A percentile compares a stretch with the other conserved stretches of the same genome.
Evolutionary conservation across 2,797 vertebrate species (phyloP).

Genomic region (Gastrophryne carolinensis): DNA sequence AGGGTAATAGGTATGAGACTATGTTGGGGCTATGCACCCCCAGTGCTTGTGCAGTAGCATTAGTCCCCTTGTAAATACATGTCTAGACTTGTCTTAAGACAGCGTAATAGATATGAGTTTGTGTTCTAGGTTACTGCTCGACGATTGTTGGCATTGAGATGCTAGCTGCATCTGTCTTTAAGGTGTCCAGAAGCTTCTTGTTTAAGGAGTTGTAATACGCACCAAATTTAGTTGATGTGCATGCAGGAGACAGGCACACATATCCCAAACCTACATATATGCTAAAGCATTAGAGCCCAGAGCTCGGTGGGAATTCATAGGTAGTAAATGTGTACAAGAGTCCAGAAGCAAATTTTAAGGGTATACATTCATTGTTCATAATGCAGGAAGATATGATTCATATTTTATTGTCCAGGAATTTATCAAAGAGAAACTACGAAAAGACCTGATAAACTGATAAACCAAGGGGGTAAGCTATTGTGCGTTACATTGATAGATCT

Average conservation of each 20-base stretch:
- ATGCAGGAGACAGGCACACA: not conserved
- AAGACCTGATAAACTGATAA: rapidly evolving
- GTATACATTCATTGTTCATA: not conserved
- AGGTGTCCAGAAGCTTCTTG: no score
- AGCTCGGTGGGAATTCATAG: not conserved
- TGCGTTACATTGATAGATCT: not conserved
- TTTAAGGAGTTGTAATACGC: no score
- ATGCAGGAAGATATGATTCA: constrained; percentile 1
- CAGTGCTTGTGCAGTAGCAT: no score
- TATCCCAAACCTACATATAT: not conserved
- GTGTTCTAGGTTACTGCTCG: no score
- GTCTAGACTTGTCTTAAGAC: no score
- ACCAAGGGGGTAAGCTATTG: not conserved
- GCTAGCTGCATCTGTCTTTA: no score
- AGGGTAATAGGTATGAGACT: no score
- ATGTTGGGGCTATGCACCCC: no score
- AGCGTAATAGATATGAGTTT: no score
- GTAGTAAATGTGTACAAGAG: not conserved
- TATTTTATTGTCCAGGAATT: not conserved
- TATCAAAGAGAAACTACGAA: not conserved
- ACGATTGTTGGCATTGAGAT: no score
- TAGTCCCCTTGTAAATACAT: no score
- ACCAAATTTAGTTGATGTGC: no score
- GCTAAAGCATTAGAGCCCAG: not conserved
- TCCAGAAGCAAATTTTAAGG: not conserved